phyloP scores from a whole-genome alignment of 2,113 vertebrate genomes.

The Lophochroa leadbeateri region DNA sequence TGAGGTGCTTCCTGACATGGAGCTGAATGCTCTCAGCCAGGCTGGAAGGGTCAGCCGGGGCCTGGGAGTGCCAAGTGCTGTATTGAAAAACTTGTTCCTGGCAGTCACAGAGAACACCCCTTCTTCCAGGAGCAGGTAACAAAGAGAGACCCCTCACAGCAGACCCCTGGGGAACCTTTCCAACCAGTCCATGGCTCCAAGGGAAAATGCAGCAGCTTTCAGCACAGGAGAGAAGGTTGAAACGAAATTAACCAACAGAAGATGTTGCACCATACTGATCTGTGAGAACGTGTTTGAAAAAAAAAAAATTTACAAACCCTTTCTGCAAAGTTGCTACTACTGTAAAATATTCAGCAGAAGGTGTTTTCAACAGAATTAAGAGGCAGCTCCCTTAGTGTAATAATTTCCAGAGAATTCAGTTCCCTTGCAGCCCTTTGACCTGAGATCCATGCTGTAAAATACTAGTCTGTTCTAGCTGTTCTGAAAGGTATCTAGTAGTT shows the following conservation, averaged over 20 bases:
- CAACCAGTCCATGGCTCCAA: not conserved
- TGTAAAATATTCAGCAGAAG: not conserved
- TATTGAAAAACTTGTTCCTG: conserved; percentile 35
- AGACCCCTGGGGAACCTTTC: conserved; percentile 10
- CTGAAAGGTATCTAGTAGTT: not conserved
- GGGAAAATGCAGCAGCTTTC: not conserved
- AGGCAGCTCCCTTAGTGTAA: not conserved
- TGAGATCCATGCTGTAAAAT: not conserved
- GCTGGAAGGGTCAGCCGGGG: conserved; percentile 7
- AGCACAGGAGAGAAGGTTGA: not conserved
- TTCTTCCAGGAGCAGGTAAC: conserved; percentile 45
- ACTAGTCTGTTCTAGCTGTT: not conserved
- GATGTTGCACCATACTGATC: not conserved
- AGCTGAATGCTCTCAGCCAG: conserved; percentile 4
- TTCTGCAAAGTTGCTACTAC: not conserved
- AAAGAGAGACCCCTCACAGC: conserved; percentile 20
- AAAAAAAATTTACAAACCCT: not conserved
- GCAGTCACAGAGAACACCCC: conserved; percentile 24
- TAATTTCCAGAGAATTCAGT: not conserved
- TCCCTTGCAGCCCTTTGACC: not conserved
- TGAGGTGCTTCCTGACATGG: not conserved
- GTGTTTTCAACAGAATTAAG: not conserved
- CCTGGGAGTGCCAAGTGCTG: conserved; percentile 28
- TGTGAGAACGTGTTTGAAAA: not conserved
- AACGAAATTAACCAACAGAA: not conserved